A percentile compares a stretch with the other conserved stretches of the same genome.
These are phyloP conservation scores for Varanus salvator DNA, from an alignment of 2,113 vertebrate species.

Conservation along the genomic window DNA sequence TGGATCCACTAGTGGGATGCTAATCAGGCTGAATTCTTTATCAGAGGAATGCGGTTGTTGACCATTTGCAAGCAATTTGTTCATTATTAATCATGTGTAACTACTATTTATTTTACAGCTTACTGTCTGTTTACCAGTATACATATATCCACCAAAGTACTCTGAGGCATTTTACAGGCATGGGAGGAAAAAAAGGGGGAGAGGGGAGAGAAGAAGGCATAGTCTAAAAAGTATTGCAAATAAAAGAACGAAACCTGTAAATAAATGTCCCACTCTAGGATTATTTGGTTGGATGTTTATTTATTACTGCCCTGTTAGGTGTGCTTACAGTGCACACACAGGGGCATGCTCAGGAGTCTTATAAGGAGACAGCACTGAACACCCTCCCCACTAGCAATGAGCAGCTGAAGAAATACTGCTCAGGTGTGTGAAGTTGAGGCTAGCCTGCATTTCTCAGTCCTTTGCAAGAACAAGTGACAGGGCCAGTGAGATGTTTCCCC, in stretches of 20 bases:
- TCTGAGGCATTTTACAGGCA: slow-evolving; percentile 15
- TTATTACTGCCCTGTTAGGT: neutral
- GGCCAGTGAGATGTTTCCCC: neutral
- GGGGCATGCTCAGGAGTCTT: neutral
- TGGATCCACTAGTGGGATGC: neutral
- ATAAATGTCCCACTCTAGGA: neutral
- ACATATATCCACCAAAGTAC: slow-evolving; percentile 9
- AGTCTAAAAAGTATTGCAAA: neutral
- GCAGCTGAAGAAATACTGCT: neutral
- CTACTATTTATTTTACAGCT: slow-evolving; percentile 51
- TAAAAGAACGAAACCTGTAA: slow-evolving; percentile 3
- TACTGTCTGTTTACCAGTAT: slow-evolving; percentile 39
- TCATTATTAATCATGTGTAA: slow-evolving; percentile 57
- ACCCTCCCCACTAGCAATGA: neutral
- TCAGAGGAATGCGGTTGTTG: neutral
- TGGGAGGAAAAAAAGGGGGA: neutral
- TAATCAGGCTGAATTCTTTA: slow-evolving; percentile 36
- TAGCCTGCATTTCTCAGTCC: neutral
- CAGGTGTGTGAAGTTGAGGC: neutral
- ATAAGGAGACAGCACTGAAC: neutral
- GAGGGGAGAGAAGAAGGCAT: slow-evolving; percentile 21
- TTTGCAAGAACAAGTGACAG: neutral
- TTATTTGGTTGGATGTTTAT: too few species aligned
- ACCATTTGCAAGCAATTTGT: slow-evolving; percentile 56
- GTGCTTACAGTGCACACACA: neutral